Conservation (phyloP, 2,113 vertebrate species). For the Forbesichthys agassizii region DNA sequence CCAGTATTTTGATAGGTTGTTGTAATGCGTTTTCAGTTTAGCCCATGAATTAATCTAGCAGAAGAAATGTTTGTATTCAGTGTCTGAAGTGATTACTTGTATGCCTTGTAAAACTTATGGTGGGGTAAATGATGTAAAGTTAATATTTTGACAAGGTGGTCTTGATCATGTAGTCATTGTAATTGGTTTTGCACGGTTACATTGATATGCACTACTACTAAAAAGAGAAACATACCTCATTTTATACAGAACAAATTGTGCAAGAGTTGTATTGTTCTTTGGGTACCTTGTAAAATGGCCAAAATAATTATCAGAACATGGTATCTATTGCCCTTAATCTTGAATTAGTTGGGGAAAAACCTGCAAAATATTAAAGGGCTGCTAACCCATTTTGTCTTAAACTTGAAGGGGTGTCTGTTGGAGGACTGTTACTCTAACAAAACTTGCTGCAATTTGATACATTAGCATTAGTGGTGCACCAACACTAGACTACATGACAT, state of each 20-base stretch:
- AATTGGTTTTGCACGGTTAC: constrained; percentile 78
- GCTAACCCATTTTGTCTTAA: constrained; percentile 45
- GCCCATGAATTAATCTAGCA: constrained; percentile 40
- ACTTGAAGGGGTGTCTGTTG: constrained; percentile 26
- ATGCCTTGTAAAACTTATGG: constrained; percentile 61
- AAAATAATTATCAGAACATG: constrained; percentile 37
- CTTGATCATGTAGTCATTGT: constrained; percentile 55
- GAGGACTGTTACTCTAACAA: constrained; percentile 26
- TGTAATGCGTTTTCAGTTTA: constrained; percentile 28
- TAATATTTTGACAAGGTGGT: constrained; percentile 58
- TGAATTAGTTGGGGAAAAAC: constrained; percentile 28
- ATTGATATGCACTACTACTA: constrained; percentile 76
- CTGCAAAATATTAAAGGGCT: constrained; percentile 57
- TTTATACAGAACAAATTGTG: constrained; percentile 74
- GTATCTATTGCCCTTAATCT: constrained; percentile 24
- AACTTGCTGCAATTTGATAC: constrained; percentile 57
- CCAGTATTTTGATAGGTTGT: background rate
- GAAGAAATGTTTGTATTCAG: constrained; percentile 53
- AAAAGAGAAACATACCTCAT: constrained; percentile 79
- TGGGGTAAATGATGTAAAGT: constrained; percentile 65
- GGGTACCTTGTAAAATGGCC: constrained; percentile 50
- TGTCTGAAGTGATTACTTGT: constrained; percentile 61
- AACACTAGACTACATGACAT: constrained; percentile 15
- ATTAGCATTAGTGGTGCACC: constrained; percentile 49
- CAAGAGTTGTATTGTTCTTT: constrained; percentile 56